phyloP scores from a whole-genome alignment of 2,888 invertebrate genomes.

The Bombylius major region DNA sequence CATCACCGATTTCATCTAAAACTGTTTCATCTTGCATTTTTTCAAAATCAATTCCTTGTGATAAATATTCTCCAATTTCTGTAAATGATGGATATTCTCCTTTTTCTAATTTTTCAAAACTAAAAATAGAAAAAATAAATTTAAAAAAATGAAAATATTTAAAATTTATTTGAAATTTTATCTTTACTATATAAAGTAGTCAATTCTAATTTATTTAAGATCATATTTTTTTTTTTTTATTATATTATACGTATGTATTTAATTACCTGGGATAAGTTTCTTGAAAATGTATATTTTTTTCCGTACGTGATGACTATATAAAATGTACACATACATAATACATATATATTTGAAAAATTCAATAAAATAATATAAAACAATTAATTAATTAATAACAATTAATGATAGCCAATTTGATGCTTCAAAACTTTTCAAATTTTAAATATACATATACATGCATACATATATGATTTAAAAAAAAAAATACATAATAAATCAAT shows the following conservation, averaged over 20 bases:
- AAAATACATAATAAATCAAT: too few species aligned
- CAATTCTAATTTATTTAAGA: background rate
- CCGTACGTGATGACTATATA: background rate
- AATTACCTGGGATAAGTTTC: constrained; percentile 22
- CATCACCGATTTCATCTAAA: constrained; percentile 6
- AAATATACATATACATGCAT: too few species aligned
- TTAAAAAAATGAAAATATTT: background rate
- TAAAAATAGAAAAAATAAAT: constrained; percentile 4
- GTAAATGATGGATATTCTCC: constrained; percentile 24
- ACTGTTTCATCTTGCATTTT: constrained; percentile 8
- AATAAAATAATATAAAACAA: background rate
- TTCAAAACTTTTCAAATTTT: background rate
- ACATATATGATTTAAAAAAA: too few species aligned
- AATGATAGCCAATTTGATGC: background rate
- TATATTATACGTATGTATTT: background rate
- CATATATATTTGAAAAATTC: background rate
- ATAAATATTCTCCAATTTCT: constrained; percentile 18
- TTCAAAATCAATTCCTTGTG: constrained; percentile 23
- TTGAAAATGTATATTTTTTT: constrained; percentile 14
- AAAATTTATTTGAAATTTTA: too few species aligned
- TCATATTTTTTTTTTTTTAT: background rate
- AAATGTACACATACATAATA: background rate
- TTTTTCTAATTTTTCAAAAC: constrained; percentile 24
- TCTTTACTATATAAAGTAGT: too few species aligned
- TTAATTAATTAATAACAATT: background rate